Base-by-base conservation (phyloP, 37 sponge, comb jelly and placozoan species). In the Amphimedon queenslandica region DNA sequence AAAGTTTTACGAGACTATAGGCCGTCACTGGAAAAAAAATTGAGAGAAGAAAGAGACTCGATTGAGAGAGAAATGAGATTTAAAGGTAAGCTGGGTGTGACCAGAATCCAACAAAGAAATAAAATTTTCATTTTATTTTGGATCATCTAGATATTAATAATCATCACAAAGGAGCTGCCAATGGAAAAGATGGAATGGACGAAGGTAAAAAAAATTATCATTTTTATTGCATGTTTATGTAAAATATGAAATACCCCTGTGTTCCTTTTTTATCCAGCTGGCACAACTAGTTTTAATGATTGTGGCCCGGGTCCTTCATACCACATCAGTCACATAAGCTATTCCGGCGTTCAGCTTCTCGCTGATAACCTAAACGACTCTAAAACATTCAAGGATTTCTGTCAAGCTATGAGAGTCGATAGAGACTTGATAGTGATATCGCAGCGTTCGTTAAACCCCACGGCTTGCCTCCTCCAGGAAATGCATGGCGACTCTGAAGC, bases 321-420 rank as follows among this genome's bases (percentile, higher is more conserved):
- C 64, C 82, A 74, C 69, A 57, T 82, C 61, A 58, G 71, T 40
- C 60, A 69, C 63, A 76, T 82, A 29, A 76, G 83, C 64, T 70
- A 70, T 36, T 28, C 63, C 1, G 27, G 55, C 21, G 43, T 76
- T 21, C 69, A 82, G 21, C 67, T 67, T 20, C 71, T 82, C 2
- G 64, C 83, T 18, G 29, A 67, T 24, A 43, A 58, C 31, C 76
- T 82, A 29, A 82, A 82, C 47, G 55, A 82, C 1, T 58, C 71
- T 39, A 69, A 75, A 25, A 35, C 57, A 36, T 82, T 82, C 28
- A 51, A 60, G 23, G 35, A 35, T 4, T 82, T 82, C 55, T 82
- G 83, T 40, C 71, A 70, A 0, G 76, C 71, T 13, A 33, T 76
- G 23, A 74, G 64, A 1, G 83, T 82, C 24, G 83, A 82, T 24